phyloP scores from a whole-genome alignment of 2,888 invertebrate genomes.

The Allygus modestus region DNA sequence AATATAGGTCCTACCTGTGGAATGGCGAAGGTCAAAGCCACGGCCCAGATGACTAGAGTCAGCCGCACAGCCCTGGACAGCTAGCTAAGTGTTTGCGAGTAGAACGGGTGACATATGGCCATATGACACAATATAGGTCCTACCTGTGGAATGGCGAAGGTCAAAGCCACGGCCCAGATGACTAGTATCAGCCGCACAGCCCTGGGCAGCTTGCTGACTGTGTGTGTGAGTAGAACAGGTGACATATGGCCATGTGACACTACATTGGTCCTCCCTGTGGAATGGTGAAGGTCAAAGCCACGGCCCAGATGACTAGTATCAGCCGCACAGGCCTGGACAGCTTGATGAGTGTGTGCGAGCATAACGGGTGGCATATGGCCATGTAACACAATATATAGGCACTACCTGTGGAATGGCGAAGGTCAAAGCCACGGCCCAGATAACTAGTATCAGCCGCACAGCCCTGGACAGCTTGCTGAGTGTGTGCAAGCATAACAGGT shows the following conservation, averaged over 20 bases:
- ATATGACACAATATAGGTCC: constrained; percentile 83
- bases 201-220: constrained; percentile 90
- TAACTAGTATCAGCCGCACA: constrained; percentile 85
- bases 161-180: constrained; percentile 88
- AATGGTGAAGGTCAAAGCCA: constrained; percentile 84
- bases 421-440: constrained; percentile 86
- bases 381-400: constrained; percentile 85
- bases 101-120: constrained; percentile 88
- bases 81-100: constrained; percentile 91
- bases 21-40: constrained; percentile 84
- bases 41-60: constrained; percentile 88
- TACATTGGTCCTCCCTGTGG: constrained; percentile 87
- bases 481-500: constrained; percentile 85
- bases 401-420: constrained; percentile 84
- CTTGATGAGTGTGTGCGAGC: constrained; percentile 91
- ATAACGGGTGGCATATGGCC: constrained; percentile 88
- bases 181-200: constrained; percentile 88
- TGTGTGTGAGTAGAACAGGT: constrained; percentile 85
- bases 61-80: constrained; percentile 89
- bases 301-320: constrained; percentile 88
- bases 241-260: constrained; percentile 91
- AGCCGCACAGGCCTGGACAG: constrained; percentile 89
- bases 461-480: constrained; percentile 93
- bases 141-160: constrained; percentile 85
- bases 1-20: constrained; percentile 78